Evolutionary conservation across 2,888 invertebrate species (phyloP).

Genomic region (Copidosoma aretas): DNA sequence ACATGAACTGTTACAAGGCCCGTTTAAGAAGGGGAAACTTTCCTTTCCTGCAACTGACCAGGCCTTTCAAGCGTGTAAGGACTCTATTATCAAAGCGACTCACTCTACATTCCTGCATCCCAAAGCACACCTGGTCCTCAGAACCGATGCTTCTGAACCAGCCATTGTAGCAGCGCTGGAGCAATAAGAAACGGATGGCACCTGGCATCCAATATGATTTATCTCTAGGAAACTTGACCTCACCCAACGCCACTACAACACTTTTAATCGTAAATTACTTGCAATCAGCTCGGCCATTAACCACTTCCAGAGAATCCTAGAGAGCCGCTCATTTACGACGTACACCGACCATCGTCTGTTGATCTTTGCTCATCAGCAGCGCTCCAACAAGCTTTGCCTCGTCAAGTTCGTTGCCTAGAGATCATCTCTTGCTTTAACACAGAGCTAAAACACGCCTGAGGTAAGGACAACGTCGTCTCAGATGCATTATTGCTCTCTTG

Average conservation of each 20-base stretch:
- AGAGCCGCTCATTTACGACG: too few species aligned
- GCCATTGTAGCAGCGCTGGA: not conserved
- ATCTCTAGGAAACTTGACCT: not conserved
- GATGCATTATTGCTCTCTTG: too few species aligned
- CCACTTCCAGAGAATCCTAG: too few species aligned
- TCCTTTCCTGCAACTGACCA: constrained; percentile 5
- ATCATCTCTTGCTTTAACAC: too few species aligned
- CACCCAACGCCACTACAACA: not conserved
- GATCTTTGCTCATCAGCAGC: too few species aligned
- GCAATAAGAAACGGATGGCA: not conserved
- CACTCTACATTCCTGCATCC: not conserved
- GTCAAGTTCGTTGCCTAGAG: too few species aligned
- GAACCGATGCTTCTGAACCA: constrained; percentile 7
- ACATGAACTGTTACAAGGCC: constrained; percentile 3
- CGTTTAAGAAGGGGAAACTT: constrained; percentile 36
- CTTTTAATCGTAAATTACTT: not conserved
- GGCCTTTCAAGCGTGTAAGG: not conserved
- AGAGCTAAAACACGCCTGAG: too few species aligned
- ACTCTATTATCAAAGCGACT: not conserved
- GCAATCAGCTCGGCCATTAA: not conserved
- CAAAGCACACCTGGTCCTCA: not conserved
- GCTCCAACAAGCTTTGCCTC: too few species aligned
- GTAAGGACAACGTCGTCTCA: too few species aligned
- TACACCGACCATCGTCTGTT: too few species aligned
- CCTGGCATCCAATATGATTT: constrained; percentile 3